Conservation (phyloP, 92 coral and sea anemone genomes). For the Heteractis magnifica region DNA sequence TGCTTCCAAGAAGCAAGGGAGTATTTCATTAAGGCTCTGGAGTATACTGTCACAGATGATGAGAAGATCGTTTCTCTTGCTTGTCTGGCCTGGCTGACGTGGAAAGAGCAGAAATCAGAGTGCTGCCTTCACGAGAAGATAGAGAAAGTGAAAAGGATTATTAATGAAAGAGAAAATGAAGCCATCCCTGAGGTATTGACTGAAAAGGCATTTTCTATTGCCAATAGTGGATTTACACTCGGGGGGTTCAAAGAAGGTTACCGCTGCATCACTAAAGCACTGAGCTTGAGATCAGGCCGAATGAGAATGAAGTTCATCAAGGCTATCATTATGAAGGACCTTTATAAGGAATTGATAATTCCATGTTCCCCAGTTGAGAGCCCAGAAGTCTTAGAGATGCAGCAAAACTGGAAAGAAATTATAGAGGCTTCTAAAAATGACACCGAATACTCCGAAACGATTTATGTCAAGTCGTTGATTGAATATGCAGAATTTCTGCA, state of each 20-base stretch:
- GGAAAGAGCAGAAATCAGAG: not conserved
- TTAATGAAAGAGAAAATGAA: not conserved
- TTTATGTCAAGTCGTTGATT: not conserved
- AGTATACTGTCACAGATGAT: not conserved
- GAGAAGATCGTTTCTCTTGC: slow-evolving; percentile 4
- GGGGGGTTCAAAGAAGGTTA: not conserved
- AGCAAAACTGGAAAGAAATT: not conserved
- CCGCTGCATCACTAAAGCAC: not conserved
- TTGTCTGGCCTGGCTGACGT: not conserved
- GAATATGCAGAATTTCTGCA: not conserved
- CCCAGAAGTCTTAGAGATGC: not conserved
- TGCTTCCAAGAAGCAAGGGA: not conserved
- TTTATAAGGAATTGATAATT: not conserved
- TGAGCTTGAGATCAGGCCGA: not conserved
- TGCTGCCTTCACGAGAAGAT: not conserved
- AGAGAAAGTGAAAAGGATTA: not conserved
- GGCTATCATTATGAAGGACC: not conserved
- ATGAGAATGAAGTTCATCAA: not conserved
- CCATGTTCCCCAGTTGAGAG: not conserved
- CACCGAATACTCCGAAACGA: not conserved
- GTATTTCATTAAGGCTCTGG: slow-evolving; percentile 1
- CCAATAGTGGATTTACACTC: not conserved
- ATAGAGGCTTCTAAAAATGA: not conserved
- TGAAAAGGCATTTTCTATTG: not conserved
- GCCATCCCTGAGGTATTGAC: not conserved